phyloP scores from a whole-genome alignment of 2,888 invertebrate genomes.

The Drosophila vallismaia region DNA sequence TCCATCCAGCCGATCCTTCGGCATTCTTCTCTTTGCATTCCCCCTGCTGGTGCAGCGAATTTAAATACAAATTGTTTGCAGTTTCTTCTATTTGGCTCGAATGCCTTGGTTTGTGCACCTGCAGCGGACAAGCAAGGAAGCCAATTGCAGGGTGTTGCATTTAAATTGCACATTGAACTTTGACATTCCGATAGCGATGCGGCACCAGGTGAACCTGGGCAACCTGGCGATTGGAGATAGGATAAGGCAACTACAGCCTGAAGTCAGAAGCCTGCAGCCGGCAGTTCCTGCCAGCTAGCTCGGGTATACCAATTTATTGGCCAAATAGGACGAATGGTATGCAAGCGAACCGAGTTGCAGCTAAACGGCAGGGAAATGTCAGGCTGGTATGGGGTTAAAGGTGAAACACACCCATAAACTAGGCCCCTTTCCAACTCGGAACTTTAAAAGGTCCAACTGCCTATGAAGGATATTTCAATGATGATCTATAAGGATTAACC shows the following conservation, averaged over 20 bases:
- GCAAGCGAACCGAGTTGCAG: slow-evolving; percentile 70
- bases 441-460: not conserved
- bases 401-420: slow-evolving; percentile 23
- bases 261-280: slow-evolving; percentile 9
- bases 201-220: slow-evolving; percentile 1
- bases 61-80: slow-evolving; percentile 77
- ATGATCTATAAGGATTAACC: too few species aligned
- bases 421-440: not conserved
- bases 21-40: slow-evolving; percentile 6
- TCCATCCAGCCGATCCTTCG: not conserved
- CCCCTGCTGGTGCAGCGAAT: slow-evolving; percentile 54
- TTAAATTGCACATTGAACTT: slow-evolving; percentile 79
- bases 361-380: slow-evolving; percentile 64
- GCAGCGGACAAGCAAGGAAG: slow-evolving; percentile 10
- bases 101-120: slow-evolving; percentile 8
- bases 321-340: slow-evolving; percentile 52
- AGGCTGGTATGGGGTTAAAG: slow-evolving; percentile 48
- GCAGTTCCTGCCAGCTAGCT: slow-evolving; percentile 8
- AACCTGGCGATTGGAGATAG: slow-evolving; percentile 53
- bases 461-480: not conserved
- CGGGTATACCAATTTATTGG: slow-evolving; percentile 64
- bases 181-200: slow-evolving; percentile 72
- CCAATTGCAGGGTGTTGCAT: slow-evolving; percentile 73
- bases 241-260: slow-evolving; percentile 46
- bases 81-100: slow-evolving; percentile 32